These are phyloP conservation scores for Lasius fuliginosus DNA, from an alignment of 2,888 invertebrate species.

Conservation along the genomic window DNA sequence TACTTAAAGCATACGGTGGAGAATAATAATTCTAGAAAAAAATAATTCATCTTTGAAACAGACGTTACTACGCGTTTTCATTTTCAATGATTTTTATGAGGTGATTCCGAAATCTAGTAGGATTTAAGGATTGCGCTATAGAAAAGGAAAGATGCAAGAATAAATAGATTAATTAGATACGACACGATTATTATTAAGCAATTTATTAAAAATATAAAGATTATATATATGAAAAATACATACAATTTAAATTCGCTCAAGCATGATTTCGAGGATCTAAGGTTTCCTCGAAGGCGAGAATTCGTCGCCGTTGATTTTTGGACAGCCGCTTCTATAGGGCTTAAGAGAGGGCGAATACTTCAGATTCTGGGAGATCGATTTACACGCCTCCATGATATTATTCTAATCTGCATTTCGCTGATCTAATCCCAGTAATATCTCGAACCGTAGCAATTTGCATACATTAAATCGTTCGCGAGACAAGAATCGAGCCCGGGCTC, in stretches of 20 bases:
- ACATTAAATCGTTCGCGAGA: slow-evolving; percentile 70
- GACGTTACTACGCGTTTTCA: not conserved
- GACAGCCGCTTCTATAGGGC: not conserved
- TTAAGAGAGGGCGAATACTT: not conserved
- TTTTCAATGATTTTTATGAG: not conserved
- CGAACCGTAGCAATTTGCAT: slow-evolving; percentile 69
- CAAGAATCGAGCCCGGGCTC: slow-evolving; percentile 64
- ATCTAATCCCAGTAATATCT: slow-evolving; percentile 71
- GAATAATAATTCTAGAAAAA: not conserved
- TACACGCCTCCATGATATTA: slow-evolving; percentile 49
- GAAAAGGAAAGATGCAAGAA: not conserved
- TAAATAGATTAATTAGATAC: not conserved
- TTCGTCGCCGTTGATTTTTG: slow-evolving; percentile 1
- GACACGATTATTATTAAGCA: not conserved
- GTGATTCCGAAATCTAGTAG: not conserved
- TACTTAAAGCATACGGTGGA: not conserved
- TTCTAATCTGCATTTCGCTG: slow-evolving; percentile 62
- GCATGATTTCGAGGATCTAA: not conserved
- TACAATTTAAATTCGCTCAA: not conserved
- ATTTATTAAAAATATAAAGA: not conserved
- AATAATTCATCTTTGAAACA: not conserved
- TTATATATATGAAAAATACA: not conserved
- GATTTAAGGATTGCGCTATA: not conserved
- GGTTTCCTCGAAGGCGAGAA: not conserved
- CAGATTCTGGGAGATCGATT: slow-evolving; percentile 50